Base-by-base conservation (phyloP, 2,113 vertebrate species). In the Otis tarda region DNA sequence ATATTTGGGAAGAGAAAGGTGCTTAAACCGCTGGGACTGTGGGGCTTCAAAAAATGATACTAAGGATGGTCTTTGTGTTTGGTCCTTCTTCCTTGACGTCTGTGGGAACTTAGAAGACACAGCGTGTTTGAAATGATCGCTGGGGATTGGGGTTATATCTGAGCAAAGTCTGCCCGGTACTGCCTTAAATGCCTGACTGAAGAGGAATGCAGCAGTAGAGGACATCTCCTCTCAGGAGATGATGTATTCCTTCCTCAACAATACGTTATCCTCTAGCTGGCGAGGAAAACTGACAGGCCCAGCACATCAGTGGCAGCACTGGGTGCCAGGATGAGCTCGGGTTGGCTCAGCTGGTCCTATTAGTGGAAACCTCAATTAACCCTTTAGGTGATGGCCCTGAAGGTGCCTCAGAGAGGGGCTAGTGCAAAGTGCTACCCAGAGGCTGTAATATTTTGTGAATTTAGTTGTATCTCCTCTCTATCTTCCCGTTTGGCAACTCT, bases 61-160 rank as follows among this genome's bases (percentile, higher is more conserved):
- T 69, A 49, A 22, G 50, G 43, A 13, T 37, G 25, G 33, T 45
- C 43, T 30, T 27, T 41, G 50, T n/a, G 35, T 37, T 47, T 1
- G 4, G 13, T 33, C 37, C 56, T 31, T 41, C 33, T 41, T 74
- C 25, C n/a, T 31, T 17, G 35, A 5, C 30, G 35, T 13, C 56
- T 19, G 8, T 23, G 79, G 56, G 74, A 55, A 7, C 31, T 15
- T 1, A 9, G 41, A 39, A 33, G 55, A 7, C 30, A 6, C 1
- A 31, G 47, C 1, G 1, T 39, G 45, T 33, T 47, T 55, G 53
- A n/a, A 35, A 12, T 3, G 43, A 14, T 33, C 2, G 0, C 14
- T 6, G n/a, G 19, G 60, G 50, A 4, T 25, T 49, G 37, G 15
- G 25, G 2, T 49, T 16, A 15, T 5, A 30, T 52, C 56, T 28